phyloP scores from a whole-genome alignment of 2,888 invertebrate genomes.

The Ophion costatus region DNA sequence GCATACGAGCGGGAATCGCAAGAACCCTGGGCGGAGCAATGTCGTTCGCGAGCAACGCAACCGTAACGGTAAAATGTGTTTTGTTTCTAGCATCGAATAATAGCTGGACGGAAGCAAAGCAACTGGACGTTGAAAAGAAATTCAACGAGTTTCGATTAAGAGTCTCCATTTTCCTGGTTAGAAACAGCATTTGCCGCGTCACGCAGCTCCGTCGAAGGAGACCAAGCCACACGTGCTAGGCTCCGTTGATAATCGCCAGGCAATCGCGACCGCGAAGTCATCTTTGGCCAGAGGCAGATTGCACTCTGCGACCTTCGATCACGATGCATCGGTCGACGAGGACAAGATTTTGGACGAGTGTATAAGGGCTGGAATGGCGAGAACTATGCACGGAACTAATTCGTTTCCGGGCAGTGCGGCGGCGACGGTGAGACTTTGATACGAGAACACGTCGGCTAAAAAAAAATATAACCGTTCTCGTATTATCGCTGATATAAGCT shows the following conservation, averaged over 20 bases:
- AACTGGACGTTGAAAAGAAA: no score
- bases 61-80: not conserved
- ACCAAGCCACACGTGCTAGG: not conserved
- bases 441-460: no score
- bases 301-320: slow-evolving; percentile 8
- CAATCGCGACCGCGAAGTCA: not conserved
- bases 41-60: slow-evolving; percentile 17
- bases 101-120: no score
- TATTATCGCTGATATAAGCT: no score
- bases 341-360: slow-evolving; percentile 88
- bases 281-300: not conserved
- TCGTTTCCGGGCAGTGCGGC: slow-evolving; percentile 30
- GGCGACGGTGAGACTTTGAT: slow-evolving; percentile 40
- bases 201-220: slow-evolving; percentile 1
- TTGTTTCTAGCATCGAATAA: no score
- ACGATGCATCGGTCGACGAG: slow-evolving; percentile 76
- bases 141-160: no score
- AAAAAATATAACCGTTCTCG: no score
- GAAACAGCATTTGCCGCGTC: slow-evolving; percentile 24
- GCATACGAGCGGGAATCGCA: slow-evolving; percentile 88
- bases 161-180: not conserved
- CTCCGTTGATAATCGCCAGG: not conserved
- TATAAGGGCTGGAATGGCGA: slow-evolving; percentile 87
- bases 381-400: slow-evolving; percentile 70
- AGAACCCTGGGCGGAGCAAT: slow-evolving; percentile 74